A percentile compares a stretch with the other conserved stretches of the same genome.
These are phyloP conservation scores for Vulpes ferrilata DNA, from an alignment of 2,113 vertebrate species.

Conservation along the genomic window DNA sequence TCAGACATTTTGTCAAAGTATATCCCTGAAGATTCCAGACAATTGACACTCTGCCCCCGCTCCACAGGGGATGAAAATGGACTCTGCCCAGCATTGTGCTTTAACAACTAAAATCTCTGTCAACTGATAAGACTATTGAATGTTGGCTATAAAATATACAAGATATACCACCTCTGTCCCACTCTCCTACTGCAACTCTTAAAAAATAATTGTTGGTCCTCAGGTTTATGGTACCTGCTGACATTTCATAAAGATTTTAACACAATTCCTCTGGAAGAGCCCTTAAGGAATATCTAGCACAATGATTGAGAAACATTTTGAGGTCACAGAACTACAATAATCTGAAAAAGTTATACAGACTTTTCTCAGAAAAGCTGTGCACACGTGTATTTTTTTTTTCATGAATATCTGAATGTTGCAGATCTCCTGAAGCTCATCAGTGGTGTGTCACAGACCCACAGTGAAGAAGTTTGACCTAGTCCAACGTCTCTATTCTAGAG, in stretches of 20 bases:
- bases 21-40: neutral
- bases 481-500: neutral
- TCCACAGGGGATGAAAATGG: neutral
- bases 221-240: neutral
- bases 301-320: neutral
- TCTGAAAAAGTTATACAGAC: neutral
- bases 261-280: neutral
- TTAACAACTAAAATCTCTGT: neutral
- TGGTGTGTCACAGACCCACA: neutral
- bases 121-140: neutral
- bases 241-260: slow-evolving; percentile 26
- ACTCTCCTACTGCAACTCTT: neutral
- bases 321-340: neutral
- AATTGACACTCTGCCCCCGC: neutral
- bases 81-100: neutral
- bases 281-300: neutral
- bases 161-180: neutral
- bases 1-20: neutral
- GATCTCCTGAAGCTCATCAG: neutral
- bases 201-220: slow-evolving; percentile 18
- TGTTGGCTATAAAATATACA: neutral
- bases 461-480: neutral
- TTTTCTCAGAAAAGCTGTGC: neutral
- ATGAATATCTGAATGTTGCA: neutral
- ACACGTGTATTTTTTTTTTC: neutral